Base-by-base conservation (phyloP, 2,797 vertebrate species). In the Paramormyrops hopkinsi region DNA sequence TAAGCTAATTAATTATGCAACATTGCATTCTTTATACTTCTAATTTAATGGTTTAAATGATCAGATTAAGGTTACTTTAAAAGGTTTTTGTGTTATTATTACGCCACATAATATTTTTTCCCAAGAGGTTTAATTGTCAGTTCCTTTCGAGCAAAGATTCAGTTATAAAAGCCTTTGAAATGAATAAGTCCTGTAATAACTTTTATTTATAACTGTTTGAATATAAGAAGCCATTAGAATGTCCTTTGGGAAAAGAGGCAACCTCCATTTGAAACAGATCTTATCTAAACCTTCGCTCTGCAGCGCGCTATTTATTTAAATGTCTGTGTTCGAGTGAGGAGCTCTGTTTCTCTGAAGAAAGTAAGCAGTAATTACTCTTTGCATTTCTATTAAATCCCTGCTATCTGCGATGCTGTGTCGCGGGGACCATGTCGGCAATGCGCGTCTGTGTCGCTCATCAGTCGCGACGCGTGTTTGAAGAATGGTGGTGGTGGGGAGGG, bases 171-270 rank as follows among this genome's bases (percentile, higher is more conserved):
- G 6, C 19, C 44, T 88, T 62, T 44, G 19, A 88, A 62, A 62
- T 62, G 54, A 88, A 65, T 37, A 59, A 19, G 84, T 44, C 11
- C 50, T 65, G 17, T 25, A 88, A 62, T 54, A 86, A 33, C 50
- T 54, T 87, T 88, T 62, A 88, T 88, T 88, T 88, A 88, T 88
- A 22, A 53, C 86, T 65, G 86, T 62, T 88, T 88, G 85, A 86
- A 33, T 86, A 56, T 86, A 86, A 86, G 85, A 86, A 86, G 51
- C 33, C 85, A 86, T 86, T 86, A 86, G 85, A 37, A 86, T 86
- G 85, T 86, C 85, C 85, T 86, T 51, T 86, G 25, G 51, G 85
- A n/a, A 56, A 86, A 86, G 25, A 86, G 5, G 85, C 59, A 86
- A 86, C 85, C 85, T 86, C 51, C 29, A 51, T 86, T 86, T 86